Conservation (phyloP, 2,113 vertebrate species). For the Chlorodrepanis virens region DNA sequence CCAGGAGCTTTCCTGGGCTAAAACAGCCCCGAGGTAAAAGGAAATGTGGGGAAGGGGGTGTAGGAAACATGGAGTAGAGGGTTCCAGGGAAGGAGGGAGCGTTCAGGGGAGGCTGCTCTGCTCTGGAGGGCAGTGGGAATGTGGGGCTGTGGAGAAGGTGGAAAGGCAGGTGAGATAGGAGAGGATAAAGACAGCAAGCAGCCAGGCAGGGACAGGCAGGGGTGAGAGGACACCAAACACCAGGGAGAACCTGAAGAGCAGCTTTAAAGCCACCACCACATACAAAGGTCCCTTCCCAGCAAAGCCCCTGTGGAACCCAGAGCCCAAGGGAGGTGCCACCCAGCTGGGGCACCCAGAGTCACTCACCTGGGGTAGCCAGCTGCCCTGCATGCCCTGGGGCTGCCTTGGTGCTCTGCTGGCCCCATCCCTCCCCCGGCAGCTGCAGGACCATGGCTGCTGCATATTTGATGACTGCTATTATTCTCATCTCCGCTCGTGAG, state of each 20-base stretch:
- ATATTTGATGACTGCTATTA: slow-evolving; percentile 91
- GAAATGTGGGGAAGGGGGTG: background rate
- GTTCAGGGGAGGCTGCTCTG: background rate
- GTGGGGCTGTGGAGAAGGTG: background rate
- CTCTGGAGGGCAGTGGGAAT: background rate
- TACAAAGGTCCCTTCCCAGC: background rate
- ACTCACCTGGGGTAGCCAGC: background rate
- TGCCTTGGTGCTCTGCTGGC: background rate
- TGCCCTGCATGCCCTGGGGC: rapidly evolving
- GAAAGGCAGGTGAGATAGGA: background rate
- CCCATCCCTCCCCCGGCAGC: background rate
- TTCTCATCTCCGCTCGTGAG: slow-evolving; percentile 73
- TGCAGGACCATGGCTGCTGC: slow-evolving; percentile 48
- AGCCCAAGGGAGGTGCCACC: background rate
- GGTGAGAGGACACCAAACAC: rapidly evolving
- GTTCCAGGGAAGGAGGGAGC: background rate
- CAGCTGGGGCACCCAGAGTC: background rate
- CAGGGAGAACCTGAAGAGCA: rapidly evolving
- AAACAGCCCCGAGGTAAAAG: background rate
- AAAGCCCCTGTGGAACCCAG: rapidly evolving
- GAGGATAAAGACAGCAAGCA: background rate
- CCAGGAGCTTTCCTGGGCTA: background rate
- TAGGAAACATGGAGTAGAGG: rapidly evolving
- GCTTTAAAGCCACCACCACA: rapidly evolving
- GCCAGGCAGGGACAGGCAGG: background rate